A percentile compares a stretch with the other conserved stretches of the same genome.
Conservation (phyloP, 1,140 invertebrate species). For the Zaprionus capensis region DNA sequence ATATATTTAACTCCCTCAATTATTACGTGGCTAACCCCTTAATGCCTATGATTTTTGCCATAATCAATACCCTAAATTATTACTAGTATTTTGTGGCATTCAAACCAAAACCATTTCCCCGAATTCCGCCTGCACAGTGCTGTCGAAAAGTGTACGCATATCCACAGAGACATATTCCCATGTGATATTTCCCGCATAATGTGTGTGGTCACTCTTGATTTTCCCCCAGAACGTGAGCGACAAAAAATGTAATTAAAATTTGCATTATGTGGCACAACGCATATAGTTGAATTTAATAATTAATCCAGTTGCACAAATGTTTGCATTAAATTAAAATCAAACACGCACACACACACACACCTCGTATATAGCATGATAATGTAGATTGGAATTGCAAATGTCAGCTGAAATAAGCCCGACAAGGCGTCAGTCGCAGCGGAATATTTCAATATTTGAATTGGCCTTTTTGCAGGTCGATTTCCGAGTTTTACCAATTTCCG, state of each 20-base stretch:
- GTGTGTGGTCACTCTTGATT: conserved; percentile 6
- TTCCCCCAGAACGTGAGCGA: conserved; percentile 6
- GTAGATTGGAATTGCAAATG: conserved; percentile 45
- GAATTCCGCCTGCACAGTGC: background rate
- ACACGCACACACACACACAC: background rate
- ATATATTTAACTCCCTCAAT: background rate
- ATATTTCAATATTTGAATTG: conserved; percentile 44
- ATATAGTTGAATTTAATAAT: conserved; percentile 53
- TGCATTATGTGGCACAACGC: conserved; percentile 19
- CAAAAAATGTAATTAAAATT: conserved; percentile 64
- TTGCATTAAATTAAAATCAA: conserved; percentile 68
- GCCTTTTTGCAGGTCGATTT: conserved; percentile 10
- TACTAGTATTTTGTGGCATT: background rate
- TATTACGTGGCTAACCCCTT: background rate
- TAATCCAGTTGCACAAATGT: conserved; percentile 65
- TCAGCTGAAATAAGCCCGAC: conserved; percentile 35
- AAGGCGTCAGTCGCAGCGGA: background rate
- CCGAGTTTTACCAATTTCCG: conserved; percentile 5
- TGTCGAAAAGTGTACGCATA: conserved; percentile 10
- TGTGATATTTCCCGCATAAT: background rate
- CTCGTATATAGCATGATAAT: background rate
- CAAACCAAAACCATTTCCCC: background rate
- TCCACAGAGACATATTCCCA: background rate
- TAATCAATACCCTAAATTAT: background rate
- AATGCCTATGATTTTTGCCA: background rate